phyloP scores from a whole-genome alignment of 1,140 invertebrate species.

The Dinoponera quadriceps region DNA sequence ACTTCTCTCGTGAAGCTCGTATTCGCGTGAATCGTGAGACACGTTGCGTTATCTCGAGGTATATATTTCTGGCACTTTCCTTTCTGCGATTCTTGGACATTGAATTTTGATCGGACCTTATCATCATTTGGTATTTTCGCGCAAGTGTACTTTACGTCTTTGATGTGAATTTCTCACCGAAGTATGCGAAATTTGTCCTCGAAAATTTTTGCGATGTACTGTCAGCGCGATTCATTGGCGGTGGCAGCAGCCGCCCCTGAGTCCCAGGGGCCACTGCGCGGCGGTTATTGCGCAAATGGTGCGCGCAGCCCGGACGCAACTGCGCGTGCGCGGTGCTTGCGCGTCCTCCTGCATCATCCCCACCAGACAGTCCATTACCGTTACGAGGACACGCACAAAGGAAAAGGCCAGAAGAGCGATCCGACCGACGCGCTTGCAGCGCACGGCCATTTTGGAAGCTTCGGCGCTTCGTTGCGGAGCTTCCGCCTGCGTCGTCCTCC shows the following conservation, averaged over 20 bases:
- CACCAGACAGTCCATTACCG: constrained; percentile 75
- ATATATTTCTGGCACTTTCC: neutral
- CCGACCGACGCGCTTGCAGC: constrained; percentile 83
- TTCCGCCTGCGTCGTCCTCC: constrained; percentile 70
- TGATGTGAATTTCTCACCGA: no score
- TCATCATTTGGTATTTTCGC: neutral
- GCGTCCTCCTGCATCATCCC: constrained; percentile 82
- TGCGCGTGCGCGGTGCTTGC: constrained; percentile 81
- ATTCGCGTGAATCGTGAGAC: neutral
- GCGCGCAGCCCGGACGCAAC: constrained; percentile 69
- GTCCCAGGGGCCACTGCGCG: constrained; percentile 59
- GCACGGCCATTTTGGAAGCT: constrained; percentile 86
- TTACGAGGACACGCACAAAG: constrained; percentile 84
- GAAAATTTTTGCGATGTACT: no score
- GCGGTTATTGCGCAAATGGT: constrained; percentile 68
- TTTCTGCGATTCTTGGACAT: neutral
- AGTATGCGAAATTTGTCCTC: no score
- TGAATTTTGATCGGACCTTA: neutral
- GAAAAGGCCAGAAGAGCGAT: constrained; percentile 81
- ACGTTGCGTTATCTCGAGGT: neutral
- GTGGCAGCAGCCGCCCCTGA: constrained; percentile 73
- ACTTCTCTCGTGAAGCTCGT: no score
- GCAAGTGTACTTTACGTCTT: no score
- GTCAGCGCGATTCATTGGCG: no score
- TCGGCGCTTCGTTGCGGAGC: constrained; percentile 81